A percentile compares a stretch with the other conserved stretches of the same genome.
These are phyloP conservation scores for Naja naja DNA, from an alignment of 2,113 vertebrate species.

Conservation along the genomic window DNA sequence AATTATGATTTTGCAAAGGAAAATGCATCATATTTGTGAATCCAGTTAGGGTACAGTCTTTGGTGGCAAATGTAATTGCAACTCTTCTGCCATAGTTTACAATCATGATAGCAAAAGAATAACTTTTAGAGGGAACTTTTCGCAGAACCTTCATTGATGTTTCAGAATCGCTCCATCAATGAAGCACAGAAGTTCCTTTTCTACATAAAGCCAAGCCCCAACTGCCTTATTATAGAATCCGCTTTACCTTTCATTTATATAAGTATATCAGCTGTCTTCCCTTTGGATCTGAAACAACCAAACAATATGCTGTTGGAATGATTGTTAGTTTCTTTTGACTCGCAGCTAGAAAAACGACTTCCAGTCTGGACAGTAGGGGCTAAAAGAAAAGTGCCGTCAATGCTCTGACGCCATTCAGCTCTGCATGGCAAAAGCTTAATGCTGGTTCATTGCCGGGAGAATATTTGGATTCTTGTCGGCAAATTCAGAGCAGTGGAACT, in stretches of 20 bases:
- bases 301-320: not conserved
- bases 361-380: accelerated
- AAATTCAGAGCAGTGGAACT: constrained; percentile 33
- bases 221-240: not conserved
- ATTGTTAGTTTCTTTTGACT: not conserved
- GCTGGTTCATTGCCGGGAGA: accelerated
- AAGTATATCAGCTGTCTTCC: not conserved
- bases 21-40: constrained; percentile 1
- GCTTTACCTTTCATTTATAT: not conserved
- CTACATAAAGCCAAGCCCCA: not conserved
- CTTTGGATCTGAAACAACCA: accelerated
- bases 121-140: not conserved
- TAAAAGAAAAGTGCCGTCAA: not conserved
- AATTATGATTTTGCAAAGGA: constrained; percentile 30
- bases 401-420: not conserved
- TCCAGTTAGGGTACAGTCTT: constrained; percentile 27
- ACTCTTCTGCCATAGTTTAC: not conserved
- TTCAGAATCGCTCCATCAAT: not conserved
- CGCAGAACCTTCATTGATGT: not conserved
- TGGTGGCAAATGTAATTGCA: not conserved
- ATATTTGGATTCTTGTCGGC: constrained; percentile 14
- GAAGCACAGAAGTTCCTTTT: not conserved
- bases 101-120: not conserved
- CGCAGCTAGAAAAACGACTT: not conserved
- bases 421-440: not conserved